Base-by-base conservation (phyloP, 1,140 invertebrate species). In the Harpegnathos saltator region DNA sequence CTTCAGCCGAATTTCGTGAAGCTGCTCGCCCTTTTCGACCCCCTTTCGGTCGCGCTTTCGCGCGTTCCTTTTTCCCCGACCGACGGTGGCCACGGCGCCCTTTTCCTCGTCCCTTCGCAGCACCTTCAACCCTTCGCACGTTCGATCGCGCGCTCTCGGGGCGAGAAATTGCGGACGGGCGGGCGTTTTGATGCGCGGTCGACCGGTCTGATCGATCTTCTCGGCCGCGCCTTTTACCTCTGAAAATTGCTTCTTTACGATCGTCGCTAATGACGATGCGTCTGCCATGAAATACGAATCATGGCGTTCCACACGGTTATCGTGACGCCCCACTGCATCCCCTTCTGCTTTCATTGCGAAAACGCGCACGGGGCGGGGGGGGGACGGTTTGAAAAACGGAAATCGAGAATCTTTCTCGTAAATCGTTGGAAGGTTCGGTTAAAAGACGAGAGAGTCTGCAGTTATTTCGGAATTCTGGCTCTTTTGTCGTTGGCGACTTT, bases 1-100 rank as follows among this genome's bases (percentile, higher is more conserved):
- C 50, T 56, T 58, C 81, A 19, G 48, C 80, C 38, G 68, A 88
- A 78, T 88, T 89, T 89, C 72, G 78, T 63, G 56, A 82, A 80
- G 59, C 63, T 82, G 26, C 58, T 65, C 56, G 63, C 80, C 12
- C 58, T 84, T 83, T 82, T 58, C 44, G 22, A 61, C 48, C 78
- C 73, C 71, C 78, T 77, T 62, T 54, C 72, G 59, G 29, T 69
- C 66, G 65, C 73, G 19, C 52, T 71, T 83, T 74, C 74, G 62
- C 68, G 24, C 74, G 59, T 65, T 63, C 75, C 29, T 38, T 38
- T 50, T 24, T 48, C 24, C 17, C 19, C 44, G 29, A n/a, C 26
- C 38, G 3, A 12, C 48, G n/a, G n/a, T n/a, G n/a, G 19, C 9
- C n/a, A 14, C 58, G 58, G 33, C 38, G 44, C 26, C 15, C 50